These are phyloP conservation scores for Tinamus major DNA, from an alignment of 2,797 vertebrate genomes.

Conservation along the genomic window DNA sequence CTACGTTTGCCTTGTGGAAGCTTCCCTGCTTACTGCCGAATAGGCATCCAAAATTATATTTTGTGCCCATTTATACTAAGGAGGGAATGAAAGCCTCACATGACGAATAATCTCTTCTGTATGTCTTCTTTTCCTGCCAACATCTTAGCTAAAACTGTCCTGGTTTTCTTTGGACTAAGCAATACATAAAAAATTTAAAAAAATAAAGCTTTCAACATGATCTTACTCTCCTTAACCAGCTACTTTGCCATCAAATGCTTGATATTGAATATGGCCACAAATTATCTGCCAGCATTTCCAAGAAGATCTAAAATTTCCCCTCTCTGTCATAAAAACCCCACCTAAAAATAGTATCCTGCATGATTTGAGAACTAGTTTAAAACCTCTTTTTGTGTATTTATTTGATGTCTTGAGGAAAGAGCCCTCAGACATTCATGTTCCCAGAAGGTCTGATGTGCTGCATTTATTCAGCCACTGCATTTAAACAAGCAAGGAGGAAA, in stretches of 20 bases:
- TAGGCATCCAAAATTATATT: neutral
- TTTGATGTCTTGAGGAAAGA: neutral
- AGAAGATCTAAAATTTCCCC: neutral
- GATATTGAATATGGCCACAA: neutral
- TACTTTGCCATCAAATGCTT: neutral
- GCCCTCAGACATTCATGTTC: neutral
- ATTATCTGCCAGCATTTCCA: neutral
- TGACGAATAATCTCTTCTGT: neutral
- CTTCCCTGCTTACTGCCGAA: slow-evolving; percentile 19
- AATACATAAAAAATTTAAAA: neutral
- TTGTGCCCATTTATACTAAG: neutral
- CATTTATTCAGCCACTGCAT: neutral
- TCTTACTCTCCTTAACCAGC: neutral
- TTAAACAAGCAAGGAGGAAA: neutral
- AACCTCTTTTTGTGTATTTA: neutral
- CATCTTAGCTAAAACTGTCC: neutral
- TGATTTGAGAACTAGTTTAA: neutral
- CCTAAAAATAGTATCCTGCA: neutral
- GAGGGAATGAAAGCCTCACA: neutral
- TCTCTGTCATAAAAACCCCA: neutral
- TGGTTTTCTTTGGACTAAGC: neutral
- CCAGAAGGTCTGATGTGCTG: neutral
- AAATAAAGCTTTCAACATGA: neutral
- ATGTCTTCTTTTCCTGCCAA: neutral
- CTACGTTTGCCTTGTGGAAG: neutral